These are phyloP conservation scores for Hirtodrosophila confusa DNA, from an alignment of 2,888 invertebrate genomes.

Conservation along the genomic window DNA sequence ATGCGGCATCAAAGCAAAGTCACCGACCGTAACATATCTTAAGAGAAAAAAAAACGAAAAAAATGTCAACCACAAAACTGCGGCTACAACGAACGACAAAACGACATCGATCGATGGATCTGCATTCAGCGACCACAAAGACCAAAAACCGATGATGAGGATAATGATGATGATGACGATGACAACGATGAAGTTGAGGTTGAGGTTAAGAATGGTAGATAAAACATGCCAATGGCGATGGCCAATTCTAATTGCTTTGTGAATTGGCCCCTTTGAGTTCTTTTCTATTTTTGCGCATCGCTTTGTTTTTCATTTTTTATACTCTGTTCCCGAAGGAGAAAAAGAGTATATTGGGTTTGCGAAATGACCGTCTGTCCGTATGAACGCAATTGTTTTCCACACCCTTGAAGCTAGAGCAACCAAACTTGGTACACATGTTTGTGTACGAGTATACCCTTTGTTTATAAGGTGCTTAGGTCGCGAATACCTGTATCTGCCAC, in stretches of 20 bases:
- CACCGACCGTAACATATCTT: conserved; percentile 60
- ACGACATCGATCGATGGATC: conserved; percentile 55
- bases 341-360: too few species aligned
- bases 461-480: too few species aligned
- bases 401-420: too few species aligned
- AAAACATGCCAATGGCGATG: conserved; percentile 24
- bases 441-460: too few species aligned
- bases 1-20: conserved; percentile 68
- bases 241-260: conserved; percentile 58
- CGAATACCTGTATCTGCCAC: too few species aligned
- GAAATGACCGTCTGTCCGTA: too few species aligned
- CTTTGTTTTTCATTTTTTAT: too few species aligned
- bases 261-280: conserved; percentile 31
- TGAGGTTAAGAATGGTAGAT: not conserved
- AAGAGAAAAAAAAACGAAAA: conserved; percentile 8
- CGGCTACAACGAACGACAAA: conserved; percentile 23
- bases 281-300: conserved; percentile 38
- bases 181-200: conserved; percentile 21
- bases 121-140: conserved; percentile 64
- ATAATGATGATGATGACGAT: conserved; percentile 49
- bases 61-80: conserved; percentile 74
- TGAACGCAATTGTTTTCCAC: too few species aligned
- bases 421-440: too few species aligned
- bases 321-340: too few species aligned
- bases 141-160: conserved; percentile 39